These are phyloP conservation scores for Panopea generosa DNA, from an alignment of 2,888 invertebrate genomes.

Conservation along the genomic window DNA sequence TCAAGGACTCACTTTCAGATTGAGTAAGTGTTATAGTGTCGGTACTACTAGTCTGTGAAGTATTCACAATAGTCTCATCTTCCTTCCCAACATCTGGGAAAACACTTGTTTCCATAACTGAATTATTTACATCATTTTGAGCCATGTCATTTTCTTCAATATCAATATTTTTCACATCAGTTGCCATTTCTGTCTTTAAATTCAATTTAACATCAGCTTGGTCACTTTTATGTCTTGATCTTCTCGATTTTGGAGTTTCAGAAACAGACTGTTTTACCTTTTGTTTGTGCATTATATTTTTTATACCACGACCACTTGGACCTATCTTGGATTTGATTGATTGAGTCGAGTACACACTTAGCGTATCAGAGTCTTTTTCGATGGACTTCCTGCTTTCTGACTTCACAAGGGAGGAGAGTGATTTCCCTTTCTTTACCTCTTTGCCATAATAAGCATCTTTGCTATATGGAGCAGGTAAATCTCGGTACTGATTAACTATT, in stretches of 20 bases:
- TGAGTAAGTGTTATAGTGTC: constrained; percentile 23
- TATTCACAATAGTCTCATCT: constrained; percentile 45
- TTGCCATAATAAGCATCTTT: background rate
- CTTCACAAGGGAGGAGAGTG: background rate
- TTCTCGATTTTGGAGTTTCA: constrained; percentile 37
- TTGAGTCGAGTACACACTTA: constrained; percentile 8
- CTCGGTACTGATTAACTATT: constrained; percentile 67
- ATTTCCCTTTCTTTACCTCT: background rate
- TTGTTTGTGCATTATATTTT: background rate
- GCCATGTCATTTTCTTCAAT: background rate
- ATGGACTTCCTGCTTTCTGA: background rate
- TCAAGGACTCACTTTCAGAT: constrained; percentile 10
- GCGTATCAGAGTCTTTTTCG: background rate
- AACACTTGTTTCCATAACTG: constrained; percentile 24
- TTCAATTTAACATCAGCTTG: background rate
- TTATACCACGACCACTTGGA: background rate
- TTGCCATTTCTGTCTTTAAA: constrained; percentile 1
- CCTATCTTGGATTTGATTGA: background rate
- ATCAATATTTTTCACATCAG: background rate
- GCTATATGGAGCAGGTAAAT: constrained; percentile 46
- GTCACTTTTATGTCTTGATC: constrained; percentile 7
- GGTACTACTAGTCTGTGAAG: constrained; percentile 25
- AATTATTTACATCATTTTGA: constrained; percentile 4
- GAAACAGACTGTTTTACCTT: constrained; percentile 3
- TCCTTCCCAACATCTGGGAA: constrained; percentile 18